Conservation (phyloP, 2,113 vertebrate genomes). For the Rhabdornis inornatus region DNA sequence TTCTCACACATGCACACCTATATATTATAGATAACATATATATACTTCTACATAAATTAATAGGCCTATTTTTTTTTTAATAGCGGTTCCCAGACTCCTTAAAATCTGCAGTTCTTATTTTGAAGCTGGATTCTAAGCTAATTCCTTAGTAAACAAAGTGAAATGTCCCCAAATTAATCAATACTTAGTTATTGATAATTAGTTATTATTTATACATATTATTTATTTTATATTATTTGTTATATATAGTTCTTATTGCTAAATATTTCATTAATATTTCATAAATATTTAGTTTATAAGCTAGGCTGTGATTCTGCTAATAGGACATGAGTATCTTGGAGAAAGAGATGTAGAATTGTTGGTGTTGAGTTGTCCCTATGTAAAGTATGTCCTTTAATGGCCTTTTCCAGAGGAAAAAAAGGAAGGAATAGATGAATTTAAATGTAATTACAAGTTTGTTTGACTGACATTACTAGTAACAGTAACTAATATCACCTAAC, state of each 20-base stretch:
- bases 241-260: background rate
- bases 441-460: background rate
- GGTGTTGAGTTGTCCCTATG: background rate
- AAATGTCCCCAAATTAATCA: background rate
- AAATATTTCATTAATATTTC: background rate
- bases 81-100: background rate
- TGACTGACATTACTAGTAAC: background rate
- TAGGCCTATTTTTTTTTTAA: background rate
- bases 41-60: background rate
- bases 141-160: background rate
- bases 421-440: background rate
- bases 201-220: background rate
- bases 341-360: background rate
- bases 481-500: background rate
- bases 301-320: background rate
- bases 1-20: accelerated
- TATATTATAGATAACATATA: background rate
- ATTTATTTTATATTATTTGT: background rate
- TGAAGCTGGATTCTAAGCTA: background rate
- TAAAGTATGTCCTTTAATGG: background rate
- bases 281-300: background rate
- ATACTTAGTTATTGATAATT: background rate
- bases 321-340: background rate
- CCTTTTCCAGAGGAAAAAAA: background rate
- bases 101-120: background rate